A percentile compares a stretch with the other conserved stretches of the same genome.
Conservation (phyloP, 1,140 invertebrate species). For the Eubasilissa regina region DNA sequence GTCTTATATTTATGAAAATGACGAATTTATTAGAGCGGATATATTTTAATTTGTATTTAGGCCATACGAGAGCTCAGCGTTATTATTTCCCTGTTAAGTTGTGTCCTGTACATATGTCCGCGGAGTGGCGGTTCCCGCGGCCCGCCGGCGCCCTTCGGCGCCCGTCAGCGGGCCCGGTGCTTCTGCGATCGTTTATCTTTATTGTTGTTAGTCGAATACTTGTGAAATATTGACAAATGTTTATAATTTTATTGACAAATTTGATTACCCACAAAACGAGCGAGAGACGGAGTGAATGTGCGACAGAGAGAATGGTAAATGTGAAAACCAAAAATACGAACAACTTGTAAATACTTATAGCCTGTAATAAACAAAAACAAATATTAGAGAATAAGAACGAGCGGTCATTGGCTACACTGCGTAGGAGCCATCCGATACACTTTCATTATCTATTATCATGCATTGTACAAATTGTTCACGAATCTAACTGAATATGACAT, state of each 20-base stretch:
- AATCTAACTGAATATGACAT: slow-evolving; percentile 46
- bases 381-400: slow-evolving; percentile 47
- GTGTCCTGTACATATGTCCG: slow-evolving; percentile 43
- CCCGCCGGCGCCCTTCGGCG: too few species aligned
- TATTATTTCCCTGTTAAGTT: slow-evolving; percentile 40
- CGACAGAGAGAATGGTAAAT: slow-evolving; percentile 48
- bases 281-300: slow-evolving; percentile 40
- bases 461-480: slow-evolving; percentile 58
- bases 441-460: slow-evolving; percentile 42
- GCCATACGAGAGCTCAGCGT: slow-evolving; percentile 47
- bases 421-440: slow-evolving; percentile 41
- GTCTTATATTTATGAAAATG: slow-evolving; percentile 54
- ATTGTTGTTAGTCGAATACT: slow-evolving; percentile 57
- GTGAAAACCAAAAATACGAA: slow-evolving; percentile 59
- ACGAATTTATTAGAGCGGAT: slow-evolving; percentile 57
- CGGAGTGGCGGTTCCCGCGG: background rate
- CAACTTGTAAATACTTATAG: slow-evolving; percentile 60
- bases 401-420: slow-evolving; percentile 24
- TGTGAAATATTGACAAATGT: slow-evolving; percentile 56
- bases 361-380: slow-evolving; percentile 47
- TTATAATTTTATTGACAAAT: slow-evolving; percentile 55
- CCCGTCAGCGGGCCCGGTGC: slow-evolving; percentile 44
- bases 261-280: slow-evolving; percentile 36
- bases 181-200: slow-evolving; percentile 49
- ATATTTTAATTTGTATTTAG: slow-evolving; percentile 53